Evolutionary conservation across 2,797 vertebrate species (phyloP), one percentile per base, ranked within the genome.

Genomic region (Platyrinchus mystaceus): DNA sequence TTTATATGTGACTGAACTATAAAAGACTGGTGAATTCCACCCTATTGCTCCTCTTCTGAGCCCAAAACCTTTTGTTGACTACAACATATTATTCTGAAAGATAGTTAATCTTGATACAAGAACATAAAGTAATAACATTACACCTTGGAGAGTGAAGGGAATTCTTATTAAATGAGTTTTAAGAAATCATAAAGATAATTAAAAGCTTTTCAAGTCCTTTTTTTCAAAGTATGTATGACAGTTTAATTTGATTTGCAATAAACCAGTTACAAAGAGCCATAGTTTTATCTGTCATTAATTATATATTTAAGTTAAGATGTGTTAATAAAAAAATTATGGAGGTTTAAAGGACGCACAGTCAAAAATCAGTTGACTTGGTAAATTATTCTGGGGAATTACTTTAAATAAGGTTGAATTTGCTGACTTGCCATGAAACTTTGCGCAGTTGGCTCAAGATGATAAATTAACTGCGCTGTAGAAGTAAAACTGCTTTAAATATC

Each of bases 221-320:
- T 90, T 67, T 46, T 5, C 74, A 92, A 28, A 69, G 62, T 34
- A n/a, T 50, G 18, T 67, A 60, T 87, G 70, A 74, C 53, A 62
- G 87, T 87, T 91, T 50, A 74, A 68, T 89, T 90, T 71, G n/a
- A 37, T 85, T 67, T 89, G 52, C 71, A 86, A 46, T 84, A 91
- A 83, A 69, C 22, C 46, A 32, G 37, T 75, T 77, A 50, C 37
- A 59, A 94, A 75, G 39, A 59, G 11, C 53, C 27, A 27, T 30
- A 13, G 30, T 56, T 91, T 68, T 91, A 52, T 41, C n/a, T 77
- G 39, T 46, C 84, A 74, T 91, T 81, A 89, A 67, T 89, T 70
- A 66, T 73, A 41, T 93, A 86, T 88, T 94, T 85, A 70, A 66
- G 50, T 83, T 70, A 70, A 50, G 73, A 56, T 44, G 15, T 67